phyloP scores from a whole-genome alignment of 2,113 vertebrate species.

The Nipponia nippon region DNA sequence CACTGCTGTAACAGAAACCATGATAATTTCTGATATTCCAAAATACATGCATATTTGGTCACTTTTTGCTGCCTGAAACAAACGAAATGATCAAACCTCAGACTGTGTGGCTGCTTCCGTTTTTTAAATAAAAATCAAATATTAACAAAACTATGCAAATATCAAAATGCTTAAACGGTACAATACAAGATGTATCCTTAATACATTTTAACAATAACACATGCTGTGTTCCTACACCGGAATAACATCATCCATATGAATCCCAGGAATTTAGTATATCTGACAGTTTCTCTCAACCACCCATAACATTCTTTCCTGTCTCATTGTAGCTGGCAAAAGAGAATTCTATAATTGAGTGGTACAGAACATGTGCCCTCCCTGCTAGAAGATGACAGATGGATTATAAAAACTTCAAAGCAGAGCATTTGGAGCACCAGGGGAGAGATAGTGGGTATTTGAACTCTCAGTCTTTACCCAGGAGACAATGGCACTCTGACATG shows the following conservation, averaged over 20 bases:
- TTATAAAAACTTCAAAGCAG: slow-evolving; percentile 99
- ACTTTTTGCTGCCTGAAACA: slow-evolving; percentile 35
- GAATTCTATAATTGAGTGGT: slow-evolving; percentile 97
- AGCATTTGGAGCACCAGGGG: slow-evolving; percentile 96
- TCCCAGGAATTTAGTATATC: slow-evolving; percentile 86
- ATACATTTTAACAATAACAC: slow-evolving; percentile 85
- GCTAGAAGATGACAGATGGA: slow-evolving; percentile 99
- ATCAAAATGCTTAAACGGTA: slow-evolving; percentile 57
- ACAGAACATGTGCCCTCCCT: slow-evolving; percentile 97
- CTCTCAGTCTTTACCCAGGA: slow-evolving; percentile 98
- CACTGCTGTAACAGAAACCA: slow-evolving; percentile 36
- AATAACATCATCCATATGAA: slow-evolving; percentile 84
- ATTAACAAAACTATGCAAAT: slow-evolving; percentile 51
- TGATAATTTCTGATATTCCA: slow-evolving; percentile 19
- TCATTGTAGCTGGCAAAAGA: slow-evolving; percentile 91
- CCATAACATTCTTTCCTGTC: slow-evolving; percentile 90
- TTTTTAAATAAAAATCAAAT: slow-evolving; percentile 60
- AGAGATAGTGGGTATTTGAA: slow-evolving; percentile 99
- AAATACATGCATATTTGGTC: slow-evolving; percentile 23
- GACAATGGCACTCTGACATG: slow-evolving; percentile 97
- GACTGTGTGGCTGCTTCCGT: not conserved
- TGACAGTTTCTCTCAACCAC: slow-evolving; percentile 89
- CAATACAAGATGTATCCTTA: slow-evolving; percentile 65
- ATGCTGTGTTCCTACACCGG: slow-evolving; percentile 80
- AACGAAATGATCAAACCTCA: slow-evolving; percentile 51